Conservation (phyloP, 2,888 invertebrate genomes). For the Liposcelis brunnea region DNA sequence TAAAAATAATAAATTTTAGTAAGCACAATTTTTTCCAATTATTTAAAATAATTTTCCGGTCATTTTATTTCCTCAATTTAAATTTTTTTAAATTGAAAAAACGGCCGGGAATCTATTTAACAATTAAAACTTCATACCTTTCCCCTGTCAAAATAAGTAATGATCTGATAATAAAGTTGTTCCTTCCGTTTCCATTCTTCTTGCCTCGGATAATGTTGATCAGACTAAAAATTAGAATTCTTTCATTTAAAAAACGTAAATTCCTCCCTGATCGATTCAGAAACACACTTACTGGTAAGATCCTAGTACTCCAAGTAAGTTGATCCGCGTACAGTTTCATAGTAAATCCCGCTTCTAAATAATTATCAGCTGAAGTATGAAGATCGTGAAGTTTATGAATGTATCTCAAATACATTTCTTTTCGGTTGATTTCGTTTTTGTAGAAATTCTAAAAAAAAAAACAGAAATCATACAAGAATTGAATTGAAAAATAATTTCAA, state of each 20-base stretch:
- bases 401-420: conserved; percentile 90
- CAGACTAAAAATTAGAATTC: too few relatives aligned
- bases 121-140: conserved; percentile 37
- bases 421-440: conserved; percentile 85
- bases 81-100: background rate
- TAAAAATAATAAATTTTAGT: conserved; percentile 25
- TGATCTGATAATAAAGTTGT: conserved; percentile 68
- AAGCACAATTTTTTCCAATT: conserved; percentile 7
- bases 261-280: background rate
- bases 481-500: conserved; percentile 1
- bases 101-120: conserved; percentile 4
- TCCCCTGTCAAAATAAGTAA: conserved; percentile 84
- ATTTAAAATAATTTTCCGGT: background rate
- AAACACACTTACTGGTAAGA: conserved; percentile 17
- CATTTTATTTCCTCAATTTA: background rate
- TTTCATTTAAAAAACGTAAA: too few relatives aligned
- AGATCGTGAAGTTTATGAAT: conserved; percentile 89
- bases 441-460: conserved; percentile 63
- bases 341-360: conserved; percentile 87
- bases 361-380: conserved; percentile 81
- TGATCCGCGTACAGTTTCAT: conserved; percentile 86
- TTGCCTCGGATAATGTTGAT: conserved; percentile 41
- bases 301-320: conserved; percentile 55
- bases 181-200: conserved; percentile 85
- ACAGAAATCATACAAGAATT: too few relatives aligned